Evolutionary conservation across 23 tunicate species (phyloP), one percentile per base, ranked within the genome.

Genomic region (Ascidia mentula): DNA sequence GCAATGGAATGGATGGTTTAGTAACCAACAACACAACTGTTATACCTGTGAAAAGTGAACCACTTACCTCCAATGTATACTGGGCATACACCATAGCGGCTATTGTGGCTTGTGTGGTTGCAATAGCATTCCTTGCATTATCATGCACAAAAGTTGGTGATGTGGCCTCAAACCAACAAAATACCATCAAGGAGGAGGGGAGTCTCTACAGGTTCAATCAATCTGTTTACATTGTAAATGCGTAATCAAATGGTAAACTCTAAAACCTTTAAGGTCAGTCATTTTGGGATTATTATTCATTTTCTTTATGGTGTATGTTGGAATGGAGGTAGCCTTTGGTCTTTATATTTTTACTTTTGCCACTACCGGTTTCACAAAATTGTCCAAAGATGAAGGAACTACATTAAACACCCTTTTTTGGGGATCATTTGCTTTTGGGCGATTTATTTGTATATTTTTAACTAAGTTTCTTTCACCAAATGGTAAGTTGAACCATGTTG

Each of bases 401-500:
- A 20, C 38, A 26, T 65, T 90, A 5, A 90, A 83, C 38, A 40
- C 89, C 17, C 31, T 90, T 32, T 90, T 84, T 65, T 90, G 96
- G 96, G 96, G 96, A 1, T 70, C 77, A 2, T 90, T 90, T 84
- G 89, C 96, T 34, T 24, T 81, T 8, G 96, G 96, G 34, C 74
- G 96, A 31, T 90, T 90, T 30, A 38, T 85, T 40, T 72, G 79
- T 18, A 90, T 90, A 37, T 87, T 87, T 76, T 46, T 85, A 20
- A 60, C 96, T 2, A 85, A 85, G 38, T 42, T 78, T 30, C 53
- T 85, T 38, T 12, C 60, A 0, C 88, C 95, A 1, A 59, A 35
- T 45, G 36, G 88, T 84, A 76, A 20, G 82, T 76, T 5, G 18
- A n/a, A n/a, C n/a, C n/a, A n/a, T n/a, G n/a, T n/a, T n/a, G n/a